Evolutionary conservation across 2,797 vertebrate genomes (phyloP).

Genomic region (Chiroxiphia lanceolata): DNA sequence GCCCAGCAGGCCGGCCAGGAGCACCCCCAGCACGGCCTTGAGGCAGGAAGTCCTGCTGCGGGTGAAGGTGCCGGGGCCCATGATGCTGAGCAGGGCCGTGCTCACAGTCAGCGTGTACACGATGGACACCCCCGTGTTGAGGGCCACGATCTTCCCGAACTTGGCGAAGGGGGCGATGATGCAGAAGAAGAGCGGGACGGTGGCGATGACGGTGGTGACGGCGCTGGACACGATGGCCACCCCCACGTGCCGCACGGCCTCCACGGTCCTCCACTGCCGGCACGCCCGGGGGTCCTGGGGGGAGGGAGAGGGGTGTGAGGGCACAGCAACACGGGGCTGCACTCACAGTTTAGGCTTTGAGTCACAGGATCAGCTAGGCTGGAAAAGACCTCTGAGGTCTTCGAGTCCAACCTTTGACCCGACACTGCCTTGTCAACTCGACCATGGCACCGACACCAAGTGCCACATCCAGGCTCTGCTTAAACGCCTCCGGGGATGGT

Average conservation of each 20-base stretch:
- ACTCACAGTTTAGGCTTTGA: accelerated
- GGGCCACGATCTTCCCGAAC: slow-evolving; percentile 96
- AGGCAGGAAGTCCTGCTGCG: slow-evolving; percentile 87
- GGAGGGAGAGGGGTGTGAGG: neutral
- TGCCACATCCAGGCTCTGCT: too few species aligned
- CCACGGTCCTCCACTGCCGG: slow-evolving; percentile 85
- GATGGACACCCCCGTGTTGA: slow-evolving; percentile 94
- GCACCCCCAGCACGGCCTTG: slow-evolving; percentile 85
- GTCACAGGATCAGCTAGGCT: too few species aligned
- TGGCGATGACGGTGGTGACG: slow-evolving; percentile 92
- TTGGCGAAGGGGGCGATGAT: slow-evolving; percentile 97
- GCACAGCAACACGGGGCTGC: neutral
- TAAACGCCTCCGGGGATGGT: too few species aligned
- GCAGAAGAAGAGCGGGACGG: slow-evolving; percentile 94
- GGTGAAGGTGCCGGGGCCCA: slow-evolving; percentile 86
- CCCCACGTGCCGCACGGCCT: slow-evolving; percentile 90
- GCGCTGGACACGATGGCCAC: slow-evolving; percentile 96
- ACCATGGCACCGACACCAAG: too few species aligned
- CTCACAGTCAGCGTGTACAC: slow-evolving; percentile 91
- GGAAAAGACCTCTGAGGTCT: too few species aligned
- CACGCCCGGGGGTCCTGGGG: slow-evolving; percentile 78
- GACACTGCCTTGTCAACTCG: too few species aligned
- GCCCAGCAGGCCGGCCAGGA: slow-evolving; percentile 70
- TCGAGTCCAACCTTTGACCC: too few species aligned
- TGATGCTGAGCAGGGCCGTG: slow-evolving; percentile 86